These are phyloP conservation scores for Neodiprion fabricii DNA, from an alignment of 1,140 invertebrate genomes.

Conservation along the genomic window DNA sequence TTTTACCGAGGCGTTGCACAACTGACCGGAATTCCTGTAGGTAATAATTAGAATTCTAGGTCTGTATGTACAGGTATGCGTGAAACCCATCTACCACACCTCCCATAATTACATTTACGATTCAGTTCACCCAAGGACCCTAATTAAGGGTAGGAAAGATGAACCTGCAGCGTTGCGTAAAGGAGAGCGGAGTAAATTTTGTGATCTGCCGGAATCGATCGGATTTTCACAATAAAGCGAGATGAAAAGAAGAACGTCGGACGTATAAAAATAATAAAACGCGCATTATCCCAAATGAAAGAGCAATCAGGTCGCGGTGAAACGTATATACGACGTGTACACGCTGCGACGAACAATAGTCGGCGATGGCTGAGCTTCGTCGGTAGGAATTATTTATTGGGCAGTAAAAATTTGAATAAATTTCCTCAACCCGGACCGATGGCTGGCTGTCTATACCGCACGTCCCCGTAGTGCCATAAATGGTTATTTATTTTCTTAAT, in stretches of 20 bases:
- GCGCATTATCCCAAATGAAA: background rate
- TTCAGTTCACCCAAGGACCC: background rate
- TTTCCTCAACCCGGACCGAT: conserved; percentile 24
- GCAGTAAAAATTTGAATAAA: conserved; percentile 49
- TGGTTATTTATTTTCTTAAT: conserved; percentile 48
- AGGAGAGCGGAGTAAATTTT: background rate
- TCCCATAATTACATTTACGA: background rate
- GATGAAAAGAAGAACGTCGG: background rate
- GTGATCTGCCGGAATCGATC: too few species aligned
- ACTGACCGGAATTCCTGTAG: background rate
- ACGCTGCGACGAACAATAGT: background rate
- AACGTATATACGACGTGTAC: background rate
- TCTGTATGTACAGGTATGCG: background rate
- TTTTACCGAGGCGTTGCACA: too few species aligned
- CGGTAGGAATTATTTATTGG: conserved; percentile 41
- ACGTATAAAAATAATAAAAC: background rate
- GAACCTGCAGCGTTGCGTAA: background rate
- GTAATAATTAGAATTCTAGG: background rate
- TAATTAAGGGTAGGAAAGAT: background rate
- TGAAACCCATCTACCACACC: background rate
- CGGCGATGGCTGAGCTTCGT: background rate
- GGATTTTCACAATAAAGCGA: background rate
- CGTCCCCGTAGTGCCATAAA: background rate
- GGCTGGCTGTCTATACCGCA: background rate
- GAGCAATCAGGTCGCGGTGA: background rate